Evolutionary conservation across 2,113 vertebrate species (phyloP), one percentile per base, ranked within the genome.

Genomic region (Tangachromis dhanisi): DNA sequence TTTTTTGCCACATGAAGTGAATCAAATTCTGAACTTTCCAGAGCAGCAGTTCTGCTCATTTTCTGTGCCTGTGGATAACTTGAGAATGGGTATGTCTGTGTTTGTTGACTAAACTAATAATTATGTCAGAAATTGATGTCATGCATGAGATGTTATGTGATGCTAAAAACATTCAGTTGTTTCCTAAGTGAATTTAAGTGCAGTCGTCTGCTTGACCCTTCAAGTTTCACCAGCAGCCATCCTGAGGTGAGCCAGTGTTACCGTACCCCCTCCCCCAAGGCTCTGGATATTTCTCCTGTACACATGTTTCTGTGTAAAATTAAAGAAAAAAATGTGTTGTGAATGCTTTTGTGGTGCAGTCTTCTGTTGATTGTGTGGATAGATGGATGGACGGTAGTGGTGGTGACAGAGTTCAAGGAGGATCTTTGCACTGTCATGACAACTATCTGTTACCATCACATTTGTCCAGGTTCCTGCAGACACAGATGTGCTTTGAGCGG

Each of bases 91-190:
- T 85, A 26, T 84, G 76, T 90, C 80, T 9, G 49, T 88, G 81
- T 93, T 82, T 93, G 89, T 92, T 88, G 55, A 88, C 86, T 86
- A 57, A 91, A 83, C 84, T 88, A 82, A 83, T 85, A 82, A 82
- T 83, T 68, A 31, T 92, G 88, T 91, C 88, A 92, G 66, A 93
- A 93, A 92, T 90, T 94, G 89, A 94, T 96, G 93, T 95, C 59
- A 81, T 92, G 95, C 94, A 96, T 95, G 94, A 93, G 80, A 40
- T 92, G 89, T 95, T 79, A 92, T 33, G 59, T 94, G 91, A 86
- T 89, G 81, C 81, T 88, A 78, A 92, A 90, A 49, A 73, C 83
- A 87, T 88, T 87, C 61, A 91, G 81, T 86, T 14, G 31, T 93
- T 90, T 85, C 73, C 86, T 87, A 85, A 53, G 87, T 94, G 91